Percentiles rank a stretch among this genome's conserved stretches.
phyloP scores from a whole-genome alignment of 2,113 vertebrate genomes.

The Panthera leo region DNA sequence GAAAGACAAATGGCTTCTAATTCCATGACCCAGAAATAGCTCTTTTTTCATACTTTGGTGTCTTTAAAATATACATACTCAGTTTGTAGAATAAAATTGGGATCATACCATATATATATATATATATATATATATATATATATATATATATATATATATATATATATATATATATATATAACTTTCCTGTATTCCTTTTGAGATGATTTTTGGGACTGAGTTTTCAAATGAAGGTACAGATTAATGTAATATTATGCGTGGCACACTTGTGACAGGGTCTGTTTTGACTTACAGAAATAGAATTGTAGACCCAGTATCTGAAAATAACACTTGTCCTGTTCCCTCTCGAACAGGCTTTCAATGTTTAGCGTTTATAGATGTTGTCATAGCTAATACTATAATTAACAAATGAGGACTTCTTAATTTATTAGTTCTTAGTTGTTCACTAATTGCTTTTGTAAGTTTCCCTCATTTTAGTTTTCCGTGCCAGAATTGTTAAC shows the following conservation, averaged over 20 bases:
- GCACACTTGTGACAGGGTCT: neutral
- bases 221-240: neutral
- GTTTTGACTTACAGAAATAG: conserved; percentile 64
- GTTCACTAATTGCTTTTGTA: conserved; percentile 55
- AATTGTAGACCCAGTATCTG: conserved; percentile 41
- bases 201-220: conserved; percentile 16
- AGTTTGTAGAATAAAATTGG: neutral
- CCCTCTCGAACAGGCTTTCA: neutral
- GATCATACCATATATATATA: neutral
- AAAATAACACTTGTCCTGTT: conserved; percentile 53
- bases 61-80: neutral
- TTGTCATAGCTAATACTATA: neutral
- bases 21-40: neutral
- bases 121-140: neutral
- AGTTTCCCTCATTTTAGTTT: neutral
- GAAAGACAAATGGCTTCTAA: conserved; percentile 36
- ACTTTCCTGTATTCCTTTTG: conserved; percentile 2
- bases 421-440: neutral
- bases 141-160: neutral
- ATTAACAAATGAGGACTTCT: conserved; percentile 13
- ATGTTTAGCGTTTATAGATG: neutral
- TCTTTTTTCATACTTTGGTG: neutral
- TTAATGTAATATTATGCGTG: conserved; percentile 52
- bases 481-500: neutral
- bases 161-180: neutral